Evolutionary conservation across 2,888 invertebrate genomes (phyloP).

Genomic region (Cosmia trapezina): DNA sequence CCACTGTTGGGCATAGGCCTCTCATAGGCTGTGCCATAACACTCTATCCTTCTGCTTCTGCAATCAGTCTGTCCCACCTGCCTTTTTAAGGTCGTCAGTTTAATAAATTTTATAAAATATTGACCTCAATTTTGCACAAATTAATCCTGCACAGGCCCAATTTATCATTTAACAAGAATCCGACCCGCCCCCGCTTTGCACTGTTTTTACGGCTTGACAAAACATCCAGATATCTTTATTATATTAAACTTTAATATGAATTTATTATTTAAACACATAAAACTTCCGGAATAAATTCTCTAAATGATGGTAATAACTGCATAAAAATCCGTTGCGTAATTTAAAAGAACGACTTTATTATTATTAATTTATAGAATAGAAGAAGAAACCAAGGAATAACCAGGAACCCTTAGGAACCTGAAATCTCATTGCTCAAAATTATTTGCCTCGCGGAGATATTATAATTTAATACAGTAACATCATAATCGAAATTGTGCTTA

Average conservation of each 20-base stretch:
- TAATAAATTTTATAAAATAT: background rate
- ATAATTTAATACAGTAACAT: background rate
- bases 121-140: background rate
- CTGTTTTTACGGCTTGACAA: background rate
- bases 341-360: background rate
- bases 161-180: background rate
- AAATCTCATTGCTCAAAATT: background rate
- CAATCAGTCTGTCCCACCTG: too few relatives aligned
- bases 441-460: background rate
- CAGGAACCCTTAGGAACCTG: background rate
- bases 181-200: background rate
- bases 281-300: background rate
- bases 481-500: background rate
- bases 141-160: background rate
- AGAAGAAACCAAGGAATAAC: background rate
- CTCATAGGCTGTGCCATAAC: too few relatives aligned
- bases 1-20: too few relatives aligned
- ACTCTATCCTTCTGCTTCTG: too few relatives aligned
- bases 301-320: background rate
- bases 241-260: background rate
- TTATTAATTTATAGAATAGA: background rate
- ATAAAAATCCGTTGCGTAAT: background rate
- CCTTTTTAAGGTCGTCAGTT: too few relatives aligned
- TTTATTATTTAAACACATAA: background rate
- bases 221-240: background rate